A percentile compares a stretch with the other conserved stretches of the same genome.
Conservation (phyloP, 2,797 vertebrate species). For the Limnodromus scolopaceus region DNA sequence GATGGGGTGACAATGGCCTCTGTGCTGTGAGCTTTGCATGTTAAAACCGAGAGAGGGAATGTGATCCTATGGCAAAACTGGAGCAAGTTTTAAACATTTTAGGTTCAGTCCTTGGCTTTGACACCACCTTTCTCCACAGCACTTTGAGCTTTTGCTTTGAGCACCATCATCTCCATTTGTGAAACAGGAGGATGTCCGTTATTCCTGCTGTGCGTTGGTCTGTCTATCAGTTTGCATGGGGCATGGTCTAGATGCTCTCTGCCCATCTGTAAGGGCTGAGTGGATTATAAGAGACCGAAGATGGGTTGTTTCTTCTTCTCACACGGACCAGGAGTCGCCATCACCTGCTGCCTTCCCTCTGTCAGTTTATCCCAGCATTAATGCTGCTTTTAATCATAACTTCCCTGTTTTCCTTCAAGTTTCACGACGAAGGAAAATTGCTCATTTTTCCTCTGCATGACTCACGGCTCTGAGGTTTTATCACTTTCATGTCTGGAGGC, state of each 20-base stretch:
- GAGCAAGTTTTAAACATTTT: not conserved
- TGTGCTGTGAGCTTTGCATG: not conserved
- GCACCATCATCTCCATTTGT: not conserved
- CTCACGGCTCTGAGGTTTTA: conserved; percentile 31
- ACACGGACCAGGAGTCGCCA: not conserved
- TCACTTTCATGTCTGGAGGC: conserved; percentile 14
- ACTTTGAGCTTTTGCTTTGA: not conserved
- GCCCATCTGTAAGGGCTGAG: not conserved
- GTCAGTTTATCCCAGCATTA: not conserved
- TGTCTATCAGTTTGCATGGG: not conserved
- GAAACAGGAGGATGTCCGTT: not conserved
- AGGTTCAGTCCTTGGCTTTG: not conserved
- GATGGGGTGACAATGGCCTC: not conserved
- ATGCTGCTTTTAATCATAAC: not conserved
- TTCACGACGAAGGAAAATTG: not conserved
- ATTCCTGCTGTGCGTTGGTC: rapidly evolving
- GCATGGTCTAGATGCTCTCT: not conserved
- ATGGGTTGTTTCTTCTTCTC: not conserved
- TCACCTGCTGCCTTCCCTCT: not conserved
- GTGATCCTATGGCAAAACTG: not conserved
- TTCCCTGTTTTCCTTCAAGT: conserved; percentile 28
- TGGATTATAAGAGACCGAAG: not conserved
- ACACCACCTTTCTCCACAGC: not conserved
- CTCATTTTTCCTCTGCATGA: not conserved
- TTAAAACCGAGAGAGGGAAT: not conserved